Conservation (phyloP, 2,113 vertebrate genomes). For the Turdus rufiventris region DNA sequence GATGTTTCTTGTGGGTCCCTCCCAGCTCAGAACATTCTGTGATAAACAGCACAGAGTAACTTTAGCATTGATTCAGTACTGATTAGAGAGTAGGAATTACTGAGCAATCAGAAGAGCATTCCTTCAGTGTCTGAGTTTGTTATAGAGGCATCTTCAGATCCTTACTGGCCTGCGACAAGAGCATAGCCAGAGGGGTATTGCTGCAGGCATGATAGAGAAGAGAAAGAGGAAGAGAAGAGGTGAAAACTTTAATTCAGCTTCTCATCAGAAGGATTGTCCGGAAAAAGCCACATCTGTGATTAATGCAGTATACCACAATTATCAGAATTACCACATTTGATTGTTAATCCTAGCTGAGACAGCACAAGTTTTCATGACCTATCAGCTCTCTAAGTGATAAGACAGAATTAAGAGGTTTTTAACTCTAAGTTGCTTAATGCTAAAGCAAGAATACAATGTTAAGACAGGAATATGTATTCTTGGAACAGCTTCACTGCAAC, state of each 20-base stretch:
- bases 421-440: neutral
- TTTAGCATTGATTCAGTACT: neutral
- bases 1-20: neutral
- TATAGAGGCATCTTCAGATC: neutral
- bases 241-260: neutral
- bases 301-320: neutral
- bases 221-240: neutral
- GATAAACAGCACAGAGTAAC: neutral
- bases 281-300: neutral
- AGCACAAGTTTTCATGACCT: neutral
- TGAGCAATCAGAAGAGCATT: neutral
- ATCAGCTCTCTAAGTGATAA: neutral
- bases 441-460: neutral
- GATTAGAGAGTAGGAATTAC: neutral
- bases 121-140: neutral
- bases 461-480: neutral
- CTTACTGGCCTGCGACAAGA: neutral
- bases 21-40: neutral
- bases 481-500: neutral
- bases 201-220: neutral
- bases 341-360: neutral
- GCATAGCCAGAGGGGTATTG: neutral
- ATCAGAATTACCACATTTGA: neutral
- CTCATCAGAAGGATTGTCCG: neutral
- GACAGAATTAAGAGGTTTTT: neutral